Base-by-base conservation (phyloP, 2,888 invertebrate genomes). In the Catocala nupta region DNA sequence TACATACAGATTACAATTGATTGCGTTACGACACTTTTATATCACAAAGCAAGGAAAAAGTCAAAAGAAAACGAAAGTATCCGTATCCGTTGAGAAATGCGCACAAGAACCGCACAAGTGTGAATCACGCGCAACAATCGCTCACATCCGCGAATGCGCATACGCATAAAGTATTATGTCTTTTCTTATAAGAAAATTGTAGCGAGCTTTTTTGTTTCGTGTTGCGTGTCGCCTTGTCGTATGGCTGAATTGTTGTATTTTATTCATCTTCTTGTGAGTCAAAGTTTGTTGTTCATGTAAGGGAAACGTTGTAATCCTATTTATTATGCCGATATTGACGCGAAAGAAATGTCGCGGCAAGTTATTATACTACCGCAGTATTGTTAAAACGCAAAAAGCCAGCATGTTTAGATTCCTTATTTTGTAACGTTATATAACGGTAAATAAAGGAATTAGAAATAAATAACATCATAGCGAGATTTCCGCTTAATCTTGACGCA, bases 121-220 rank as follows among this genome's bases (percentile, higher is more conserved):
- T 81, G 80, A 80, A 75, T 81, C 81, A 80, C 72, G 65, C 65
- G 68, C 68, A 72, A 71, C 78, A 75, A 80, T 79, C 78, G 76
- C 65, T 70, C 69, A 72, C 81, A 80, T 81, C 80, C 81, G 80
- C 71, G 73, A 69, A 70, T 72, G 69, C 64, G 68, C 62, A 52
- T 55, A 50, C 44, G 9, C 45, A 68, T 70, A 63, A 65, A 68
- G 68, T 68, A 75, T 76, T 75, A 72, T 76, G 48, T 70, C 65
- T 59, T 63, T 77, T 76, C 69, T 77, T 77, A 68, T 67, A 68
- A 62, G 66, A 66, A 66, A 54, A 70, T 76, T 74, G 59, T 69
- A 60, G 56, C 53, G 36, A 16, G 25, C 52, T 45, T 70, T 73
- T 75, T 77, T 75, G 60, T 63, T n/a, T n/a, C 11, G 48, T 45